Percentiles rank a stretch among this genome's conserved stretches.
Evolutionary conservation across 2,797 vertebrate genomes (phyloP).

Genomic region (Hippocampus kuda): DNA sequence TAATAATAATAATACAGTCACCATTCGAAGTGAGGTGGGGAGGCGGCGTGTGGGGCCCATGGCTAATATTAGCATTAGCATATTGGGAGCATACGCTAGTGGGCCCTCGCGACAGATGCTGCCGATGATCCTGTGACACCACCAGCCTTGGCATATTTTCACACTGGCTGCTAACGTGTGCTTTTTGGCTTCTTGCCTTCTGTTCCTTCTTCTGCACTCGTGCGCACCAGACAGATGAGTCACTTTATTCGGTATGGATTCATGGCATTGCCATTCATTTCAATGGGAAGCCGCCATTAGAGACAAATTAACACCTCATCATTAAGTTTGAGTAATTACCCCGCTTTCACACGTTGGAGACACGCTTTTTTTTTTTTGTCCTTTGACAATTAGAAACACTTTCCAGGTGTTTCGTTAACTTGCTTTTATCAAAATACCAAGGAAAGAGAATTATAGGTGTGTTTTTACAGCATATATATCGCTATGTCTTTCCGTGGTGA

Average conservation of each 20-base stretch:
- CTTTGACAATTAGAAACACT: too few relatives aligned
- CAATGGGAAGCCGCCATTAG: too few relatives aligned
- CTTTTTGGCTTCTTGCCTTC: not conserved
- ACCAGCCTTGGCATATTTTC: slow-evolving; percentile 19
- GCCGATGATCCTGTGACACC: slow-evolving; percentile 16
- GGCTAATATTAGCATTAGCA: slow-evolving; percentile 1
- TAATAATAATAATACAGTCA: not conserved
- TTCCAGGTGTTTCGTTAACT: too few relatives aligned
- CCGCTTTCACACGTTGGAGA: too few relatives aligned
- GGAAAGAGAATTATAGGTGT: too few relatives aligned
- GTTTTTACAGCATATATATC: too few relatives aligned
- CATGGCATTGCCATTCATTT: too few relatives aligned
- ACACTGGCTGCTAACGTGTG: slow-evolving; percentile 10
- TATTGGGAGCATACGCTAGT: slow-evolving; percentile 11
- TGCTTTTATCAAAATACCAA: too few relatives aligned
- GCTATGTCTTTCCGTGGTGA: too few relatives aligned
- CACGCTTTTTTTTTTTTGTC: too few relatives aligned
- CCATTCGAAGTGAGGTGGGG: not conserved
- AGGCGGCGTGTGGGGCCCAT: not conserved
- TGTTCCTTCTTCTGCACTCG: not conserved
- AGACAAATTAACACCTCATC: too few relatives aligned
- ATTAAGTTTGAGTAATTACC: too few relatives aligned
- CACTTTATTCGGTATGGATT: not conserved
- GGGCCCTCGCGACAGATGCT: slow-evolving; percentile 37
- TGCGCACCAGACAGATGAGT: not conserved